Evolutionary conservation across 2,888 invertebrate genomes (phyloP).

Genomic region (Malacosoma neustria): DNA sequence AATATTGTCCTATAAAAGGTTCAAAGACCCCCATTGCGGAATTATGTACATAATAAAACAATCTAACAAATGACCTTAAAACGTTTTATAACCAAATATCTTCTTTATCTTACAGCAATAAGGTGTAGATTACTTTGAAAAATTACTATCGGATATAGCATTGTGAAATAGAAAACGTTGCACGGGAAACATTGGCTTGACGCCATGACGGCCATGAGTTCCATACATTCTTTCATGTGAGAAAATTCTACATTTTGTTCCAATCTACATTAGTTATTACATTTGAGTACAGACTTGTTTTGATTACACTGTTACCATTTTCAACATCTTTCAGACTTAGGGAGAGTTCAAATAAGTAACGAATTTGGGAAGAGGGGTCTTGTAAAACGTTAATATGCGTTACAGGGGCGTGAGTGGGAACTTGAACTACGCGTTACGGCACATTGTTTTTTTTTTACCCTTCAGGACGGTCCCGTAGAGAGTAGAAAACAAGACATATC

Average conservation of each 20-base stretch:
- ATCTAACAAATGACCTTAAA: conserved; percentile 20
- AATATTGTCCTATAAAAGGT: conserved; percentile 20
- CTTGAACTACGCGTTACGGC: too few relatives aligned
- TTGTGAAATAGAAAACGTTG: conserved; percentile 3
- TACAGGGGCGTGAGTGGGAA: too few relatives aligned
- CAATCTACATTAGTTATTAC: too few relatives aligned
- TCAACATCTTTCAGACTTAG: too few relatives aligned
- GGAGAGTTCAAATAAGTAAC: too few relatives aligned
- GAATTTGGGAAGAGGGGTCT: too few relatives aligned
- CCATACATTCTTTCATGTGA: conserved; percentile 5
- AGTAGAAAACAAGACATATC: too few relatives aligned
- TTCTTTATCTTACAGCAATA: conserved; percentile 11
- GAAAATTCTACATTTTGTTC: neutral
- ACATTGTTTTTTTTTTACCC: too few relatives aligned
- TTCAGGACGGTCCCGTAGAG: too few relatives aligned
- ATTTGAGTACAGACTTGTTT: too few relatives aligned
- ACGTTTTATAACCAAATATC: conserved; percentile 9
- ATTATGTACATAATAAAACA: conserved; percentile 25
- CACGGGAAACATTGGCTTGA: conserved; percentile 30
- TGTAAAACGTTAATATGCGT: too few relatives aligned
- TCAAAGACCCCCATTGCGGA: conserved; percentile 18
- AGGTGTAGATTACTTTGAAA: conserved; percentile 16
- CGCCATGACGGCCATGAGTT: conserved; percentile 31
- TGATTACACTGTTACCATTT: too few relatives aligned
- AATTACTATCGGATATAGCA: conserved; percentile 2